Conservation (phyloP, 2,888 invertebrate species). For the Diplolepis rosae region DNA sequence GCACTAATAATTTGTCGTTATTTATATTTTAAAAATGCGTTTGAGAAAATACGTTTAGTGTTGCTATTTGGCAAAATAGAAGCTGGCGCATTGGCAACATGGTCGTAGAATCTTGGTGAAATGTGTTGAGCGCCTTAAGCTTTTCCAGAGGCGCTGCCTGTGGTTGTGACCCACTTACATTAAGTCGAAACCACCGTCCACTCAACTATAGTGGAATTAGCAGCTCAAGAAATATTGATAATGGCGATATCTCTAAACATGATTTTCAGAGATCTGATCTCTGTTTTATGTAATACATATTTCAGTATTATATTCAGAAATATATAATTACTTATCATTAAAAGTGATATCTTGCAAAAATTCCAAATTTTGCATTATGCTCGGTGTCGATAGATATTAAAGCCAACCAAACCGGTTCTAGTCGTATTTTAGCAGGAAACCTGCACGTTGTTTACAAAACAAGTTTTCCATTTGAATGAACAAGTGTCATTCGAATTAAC, state of each 20-base stretch:
- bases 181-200: background rate
- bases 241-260: background rate
- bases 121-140: background rate
- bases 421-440: no score
- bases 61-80: background rate
- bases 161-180: background rate
- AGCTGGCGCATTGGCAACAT: constrained; percentile 9
- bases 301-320: no score
- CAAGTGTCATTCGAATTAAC: no score
- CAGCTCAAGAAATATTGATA: background rate
- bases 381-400: no score
- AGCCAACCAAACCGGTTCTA: no score
- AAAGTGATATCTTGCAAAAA: no score
- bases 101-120: constrained; percentile 17
- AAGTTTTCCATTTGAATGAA: no score
- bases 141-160: background rate
- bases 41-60: background rate
- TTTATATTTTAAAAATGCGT: no score
- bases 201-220: background rate
- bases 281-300: background rate
- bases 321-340: no score
- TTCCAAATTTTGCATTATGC: no score
- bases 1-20: no score
- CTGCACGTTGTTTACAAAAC: no score
- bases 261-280: background rate